These are phyloP conservation scores for Melanocharis versteri DNA, from an alignment of 2,113 vertebrate species.

Conservation along the genomic window DNA sequence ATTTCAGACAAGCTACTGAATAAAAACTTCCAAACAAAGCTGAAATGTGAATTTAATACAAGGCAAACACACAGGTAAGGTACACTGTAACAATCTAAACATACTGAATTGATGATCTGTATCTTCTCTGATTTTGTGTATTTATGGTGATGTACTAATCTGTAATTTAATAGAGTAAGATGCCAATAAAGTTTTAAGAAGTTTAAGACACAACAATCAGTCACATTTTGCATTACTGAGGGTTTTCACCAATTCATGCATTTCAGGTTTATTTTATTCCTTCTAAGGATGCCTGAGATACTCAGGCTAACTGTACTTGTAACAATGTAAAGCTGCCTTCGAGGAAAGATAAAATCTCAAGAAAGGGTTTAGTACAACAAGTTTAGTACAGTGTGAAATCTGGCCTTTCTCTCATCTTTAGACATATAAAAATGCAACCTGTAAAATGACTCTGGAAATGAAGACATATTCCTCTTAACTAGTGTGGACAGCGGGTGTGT, in stretches of 20 bases:
- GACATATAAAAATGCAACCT: neutral
- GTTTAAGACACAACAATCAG: neutral
- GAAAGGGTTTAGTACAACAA: neutral
- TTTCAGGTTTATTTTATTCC: neutral
- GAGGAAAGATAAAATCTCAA: neutral
- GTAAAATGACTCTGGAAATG: neutral
- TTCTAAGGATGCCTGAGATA: neutral
- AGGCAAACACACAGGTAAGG: neutral
- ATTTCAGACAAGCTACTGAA: neutral
- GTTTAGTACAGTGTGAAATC: neutral
- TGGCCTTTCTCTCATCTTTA: neutral
- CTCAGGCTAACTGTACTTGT: neutral
- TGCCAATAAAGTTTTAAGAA: neutral
- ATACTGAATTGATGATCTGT: neutral
- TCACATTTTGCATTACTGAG: neutral
- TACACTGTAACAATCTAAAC: neutral
- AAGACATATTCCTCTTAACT: neutral
- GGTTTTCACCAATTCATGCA: neutral
- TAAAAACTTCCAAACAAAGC: neutral
- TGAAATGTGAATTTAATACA: neutral
- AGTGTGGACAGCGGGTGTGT: accelerated
- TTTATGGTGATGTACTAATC: neutral
- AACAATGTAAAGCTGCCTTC: neutral
- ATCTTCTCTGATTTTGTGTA: neutral
- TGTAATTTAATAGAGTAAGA: neutral